Evolutionary conservation across 2,888 invertebrate genomes (phyloP).

Genomic region (Muscina levida): DNA sequence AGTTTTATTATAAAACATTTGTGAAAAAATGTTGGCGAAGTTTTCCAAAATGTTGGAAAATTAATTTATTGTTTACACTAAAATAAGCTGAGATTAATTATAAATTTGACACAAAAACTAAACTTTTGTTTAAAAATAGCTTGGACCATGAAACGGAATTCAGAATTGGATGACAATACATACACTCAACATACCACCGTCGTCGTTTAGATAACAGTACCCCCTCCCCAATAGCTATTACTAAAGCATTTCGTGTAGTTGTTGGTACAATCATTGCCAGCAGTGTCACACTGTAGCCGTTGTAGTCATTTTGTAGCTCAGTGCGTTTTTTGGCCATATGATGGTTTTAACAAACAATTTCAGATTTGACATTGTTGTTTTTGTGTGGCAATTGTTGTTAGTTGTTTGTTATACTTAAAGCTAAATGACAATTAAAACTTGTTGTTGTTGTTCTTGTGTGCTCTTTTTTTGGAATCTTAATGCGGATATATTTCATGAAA

Average conservation of each 20-base stretch:
- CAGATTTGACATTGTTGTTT: background rate
- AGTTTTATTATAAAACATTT: too few relatives aligned
- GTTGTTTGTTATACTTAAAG: slow-evolving; percentile 49
- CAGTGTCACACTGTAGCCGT: slow-evolving; percentile 6
- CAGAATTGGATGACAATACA: too few relatives aligned
- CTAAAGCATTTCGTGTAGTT: slow-evolving; percentile 6
- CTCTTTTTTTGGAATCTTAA: slow-evolving; percentile 37
- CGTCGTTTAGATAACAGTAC: too few relatives aligned
- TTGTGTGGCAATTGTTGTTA: slow-evolving; percentile 25
- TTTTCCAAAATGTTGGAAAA: too few relatives aligned
- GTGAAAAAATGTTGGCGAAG: too few relatives aligned
- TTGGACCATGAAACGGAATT: too few relatives aligned
- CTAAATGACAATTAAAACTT: slow-evolving; percentile 57
- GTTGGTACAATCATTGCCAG: slow-evolving; percentile 36
- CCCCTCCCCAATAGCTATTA: background rate
- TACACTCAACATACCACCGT: too few relatives aligned
- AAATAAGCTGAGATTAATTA: too few relatives aligned
- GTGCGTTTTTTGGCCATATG: slow-evolving; percentile 33
- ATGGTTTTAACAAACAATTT: slow-evolving; percentile 13
- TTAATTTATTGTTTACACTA: too few relatives aligned
- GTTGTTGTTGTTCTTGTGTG: slow-evolving; percentile 25
- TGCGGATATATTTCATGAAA: slow-evolving; percentile 52
- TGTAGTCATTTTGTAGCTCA: slow-evolving; percentile 2
- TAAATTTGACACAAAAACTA: too few relatives aligned
- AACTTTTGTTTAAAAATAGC: too few relatives aligned